A percentile compares a stretch with the other conserved stretches of the same genome.
phyloP scores from a whole-genome alignment of 2,888 invertebrate species.

The Oligia strigilis region DNA sequence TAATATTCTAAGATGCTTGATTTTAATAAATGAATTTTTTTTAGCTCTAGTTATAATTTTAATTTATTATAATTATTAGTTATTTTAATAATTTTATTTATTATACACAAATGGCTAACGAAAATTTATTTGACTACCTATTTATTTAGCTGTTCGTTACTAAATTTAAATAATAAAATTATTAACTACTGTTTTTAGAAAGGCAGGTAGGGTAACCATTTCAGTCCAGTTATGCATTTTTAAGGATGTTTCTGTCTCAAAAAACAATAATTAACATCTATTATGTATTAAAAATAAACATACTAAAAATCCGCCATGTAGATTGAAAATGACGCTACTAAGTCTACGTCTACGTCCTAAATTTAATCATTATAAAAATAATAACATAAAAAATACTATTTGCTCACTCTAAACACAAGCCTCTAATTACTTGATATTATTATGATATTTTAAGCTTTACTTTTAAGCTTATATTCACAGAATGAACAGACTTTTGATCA shows the following conservation, averaged over 20 bases:
- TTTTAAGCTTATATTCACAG: constrained; percentile 20
- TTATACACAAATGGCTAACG: background rate
- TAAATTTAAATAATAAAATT: background rate
- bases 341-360: background rate
- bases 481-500: constrained; percentile 15
- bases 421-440: background rate
- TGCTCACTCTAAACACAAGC: constrained; percentile 1
- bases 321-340: background rate
- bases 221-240: background rate
- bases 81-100: background rate
- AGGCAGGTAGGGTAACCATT: background rate
- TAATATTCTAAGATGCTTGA: constrained; percentile 22
- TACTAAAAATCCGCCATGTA: background rate
- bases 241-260: background rate
- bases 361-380: constrained; percentile 17
- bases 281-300: background rate
- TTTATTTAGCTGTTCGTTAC: background rate
- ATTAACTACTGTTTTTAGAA: background rate
- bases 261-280: background rate
- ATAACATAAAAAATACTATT: constrained; percentile 14
- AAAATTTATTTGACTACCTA: background rate
- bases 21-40: constrained; percentile 1
- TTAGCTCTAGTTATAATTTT: background rate
- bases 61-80: too few species aligned
- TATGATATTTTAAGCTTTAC: constrained; percentile 20